Percentiles rank a stretch among this genome's conserved stretches.
Conservation (phyloP, 2,113 vertebrate species). For the Seriola rivoliana region DNA sequence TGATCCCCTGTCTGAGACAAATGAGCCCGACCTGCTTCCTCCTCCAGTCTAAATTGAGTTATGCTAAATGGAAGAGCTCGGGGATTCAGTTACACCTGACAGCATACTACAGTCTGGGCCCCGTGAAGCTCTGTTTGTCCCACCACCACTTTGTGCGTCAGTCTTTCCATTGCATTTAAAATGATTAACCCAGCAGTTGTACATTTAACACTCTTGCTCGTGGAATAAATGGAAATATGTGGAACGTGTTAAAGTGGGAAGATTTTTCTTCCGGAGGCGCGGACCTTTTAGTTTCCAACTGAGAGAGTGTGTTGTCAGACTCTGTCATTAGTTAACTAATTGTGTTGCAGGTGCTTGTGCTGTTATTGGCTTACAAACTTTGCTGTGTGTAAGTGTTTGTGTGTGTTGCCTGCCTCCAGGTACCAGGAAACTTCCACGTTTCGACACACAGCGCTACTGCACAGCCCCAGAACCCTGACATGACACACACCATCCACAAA, state of each 20-base stretch:
- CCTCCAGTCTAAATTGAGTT: constrained; percentile 54
- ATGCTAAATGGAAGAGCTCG: constrained; percentile 42
- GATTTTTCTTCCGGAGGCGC: constrained; percentile 20
- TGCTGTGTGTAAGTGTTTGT: constrained; percentile 2
- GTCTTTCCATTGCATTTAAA: constrained; percentile 64
- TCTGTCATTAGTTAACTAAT: constrained; percentile 55
- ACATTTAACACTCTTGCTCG: constrained; percentile 37
- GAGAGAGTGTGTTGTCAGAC: background rate
- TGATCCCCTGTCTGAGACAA: background rate
- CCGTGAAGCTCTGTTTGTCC: constrained; percentile 31
- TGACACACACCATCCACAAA: constrained; percentile 97
- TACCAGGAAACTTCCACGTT: constrained; percentile 98
- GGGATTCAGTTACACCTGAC: constrained; percentile 46
- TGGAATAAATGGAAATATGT: constrained; percentile 41
- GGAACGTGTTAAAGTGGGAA: constrained; percentile 1
- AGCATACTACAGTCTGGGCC: background rate
- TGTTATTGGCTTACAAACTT: background rate
- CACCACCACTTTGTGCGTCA: constrained; percentile 51
- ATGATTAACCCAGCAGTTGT: constrained; percentile 72
- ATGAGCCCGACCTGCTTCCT: constrained; percentile 1
- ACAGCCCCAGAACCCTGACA: constrained; percentile 96
- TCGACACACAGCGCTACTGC: constrained; percentile 98
- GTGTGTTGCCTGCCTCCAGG: constrained; percentile 80
- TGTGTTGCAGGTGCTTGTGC: constrained; percentile 30
- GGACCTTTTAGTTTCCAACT: constrained; percentile 47